Evolutionary conservation across 2,888 invertebrate species (phyloP), one percentile per base, ranked within the genome.

Genomic region (Leptarthrus brevirostris): DNA sequence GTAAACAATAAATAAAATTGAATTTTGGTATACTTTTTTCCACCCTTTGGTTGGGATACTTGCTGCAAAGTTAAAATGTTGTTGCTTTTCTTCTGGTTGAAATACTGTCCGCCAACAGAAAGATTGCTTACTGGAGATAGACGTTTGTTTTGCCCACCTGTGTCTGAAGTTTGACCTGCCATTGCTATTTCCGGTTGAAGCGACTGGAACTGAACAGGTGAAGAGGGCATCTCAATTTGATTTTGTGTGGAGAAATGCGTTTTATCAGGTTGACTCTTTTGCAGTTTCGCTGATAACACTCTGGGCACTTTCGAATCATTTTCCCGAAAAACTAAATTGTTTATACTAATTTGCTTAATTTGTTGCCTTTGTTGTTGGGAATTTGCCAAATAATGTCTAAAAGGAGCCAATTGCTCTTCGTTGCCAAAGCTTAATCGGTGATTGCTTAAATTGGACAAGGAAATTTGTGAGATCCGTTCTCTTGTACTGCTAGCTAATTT

Each of bases 121-220:
- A 56, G 34, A 30, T 70, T 75, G 26, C 74, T 72, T 0, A 61
- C 74, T 20, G 76, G 77, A n/a, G 77, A 77, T 8, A 77, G 36
- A 10, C 75, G 72, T 58, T 75, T 77, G 16, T 58, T 72, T 30
- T 71, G 75, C 22, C 44, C n/a, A 8, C 30, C 66, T 16, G 34
- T 14, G 8, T 73, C 70, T 82, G 70, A 81, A 81, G 78, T 81
- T 83, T 76, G 72, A 52, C 16, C 54, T 2, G 16, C 44, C 4
- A 18, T 5, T 3, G 16, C 12, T 34, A 66, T 44, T 16, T 77
- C 79, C 75, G 81, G 74, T 74, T 84, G 83, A 14, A 84, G 77
- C 1, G 84, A 83, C 74, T 84, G 83, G 75, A 83, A 84, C 69
- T 80, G 82, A 0, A 82, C 81, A 0, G 83, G 82, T 3, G 83